These are phyloP conservation scores for Protonemura montana DNA, from an alignment of 2,888 invertebrate species.

Conservation along the genomic window DNA sequence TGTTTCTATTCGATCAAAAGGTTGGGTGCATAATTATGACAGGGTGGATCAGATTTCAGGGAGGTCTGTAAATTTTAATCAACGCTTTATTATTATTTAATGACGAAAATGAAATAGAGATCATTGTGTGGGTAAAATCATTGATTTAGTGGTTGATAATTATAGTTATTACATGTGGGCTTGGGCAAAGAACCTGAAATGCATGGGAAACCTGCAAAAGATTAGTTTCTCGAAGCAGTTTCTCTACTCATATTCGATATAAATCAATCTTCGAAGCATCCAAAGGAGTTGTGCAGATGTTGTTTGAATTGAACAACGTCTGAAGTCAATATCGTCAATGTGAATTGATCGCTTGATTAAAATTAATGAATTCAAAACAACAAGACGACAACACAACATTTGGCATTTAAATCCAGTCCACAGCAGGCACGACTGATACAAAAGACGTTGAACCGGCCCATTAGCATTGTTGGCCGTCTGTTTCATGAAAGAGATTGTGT, in stretches of 20 bases:
- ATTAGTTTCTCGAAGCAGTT: neutral
- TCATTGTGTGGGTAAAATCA: neutral
- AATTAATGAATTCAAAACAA: conserved; percentile 7
- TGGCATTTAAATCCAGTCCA: neutral
- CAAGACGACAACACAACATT: neutral
- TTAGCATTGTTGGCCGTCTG: too few species aligned
- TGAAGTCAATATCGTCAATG: neutral
- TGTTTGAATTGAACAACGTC: neutral
- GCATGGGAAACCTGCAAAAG: neutral
- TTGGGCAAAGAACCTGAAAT: neutral
- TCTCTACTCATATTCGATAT: neutral
- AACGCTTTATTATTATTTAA: neutral
- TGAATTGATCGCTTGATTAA: neutral
- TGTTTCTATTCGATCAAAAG: neutral
- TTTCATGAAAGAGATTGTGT: too few species aligned
- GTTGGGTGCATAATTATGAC: neutral
- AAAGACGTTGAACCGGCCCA: neutral
- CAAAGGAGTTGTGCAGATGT: neutral
- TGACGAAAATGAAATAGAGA: neutral
- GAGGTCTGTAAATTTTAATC: neutral
- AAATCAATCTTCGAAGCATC: neutral
- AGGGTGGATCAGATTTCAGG: neutral
- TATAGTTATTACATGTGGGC: neutral
- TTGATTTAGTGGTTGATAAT: neutral
- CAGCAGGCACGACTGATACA: neutral